Conservation (phyloP, 2,888 invertebrate genomes). For the Tubulanus polymorphus region DNA sequence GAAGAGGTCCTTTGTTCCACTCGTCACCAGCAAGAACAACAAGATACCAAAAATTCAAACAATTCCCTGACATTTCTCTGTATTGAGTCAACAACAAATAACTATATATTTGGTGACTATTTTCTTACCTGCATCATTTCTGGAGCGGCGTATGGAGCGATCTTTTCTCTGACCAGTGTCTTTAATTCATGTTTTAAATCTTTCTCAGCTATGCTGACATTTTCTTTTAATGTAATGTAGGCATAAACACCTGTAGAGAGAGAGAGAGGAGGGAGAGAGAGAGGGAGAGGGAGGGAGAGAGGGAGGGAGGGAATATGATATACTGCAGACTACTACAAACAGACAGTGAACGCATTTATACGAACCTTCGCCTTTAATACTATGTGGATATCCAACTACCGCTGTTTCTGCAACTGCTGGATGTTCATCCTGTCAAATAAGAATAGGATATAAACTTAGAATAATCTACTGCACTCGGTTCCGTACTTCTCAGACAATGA, state of each 20-base stretch:
- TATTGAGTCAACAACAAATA: no score
- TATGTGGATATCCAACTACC: conserved; percentile 57
- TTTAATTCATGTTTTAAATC: conserved; percentile 42
- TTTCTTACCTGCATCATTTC: conserved; percentile 54
- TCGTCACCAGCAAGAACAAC: no score
- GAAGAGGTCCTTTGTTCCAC: no score
- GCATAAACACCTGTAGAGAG: conserved; percentile 52
- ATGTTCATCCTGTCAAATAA: conserved; percentile 50
- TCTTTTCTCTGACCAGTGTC: conserved; percentile 44
- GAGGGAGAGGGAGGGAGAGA: not conserved
- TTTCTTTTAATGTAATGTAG: conserved; percentile 50
- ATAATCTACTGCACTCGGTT: no score
- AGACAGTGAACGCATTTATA: not conserved
- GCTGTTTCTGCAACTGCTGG: conserved; percentile 55
- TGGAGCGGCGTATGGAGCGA: conserved; percentile 56
- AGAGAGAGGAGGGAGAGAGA: not conserved
- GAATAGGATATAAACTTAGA: not conserved
- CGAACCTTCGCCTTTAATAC: conserved; percentile 57
- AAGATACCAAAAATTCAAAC: no score
- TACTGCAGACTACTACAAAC: not conserved
- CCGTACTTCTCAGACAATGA: no score
- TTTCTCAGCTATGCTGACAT: conserved; percentile 23
- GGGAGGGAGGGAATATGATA: not conserved
- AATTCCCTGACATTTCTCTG: no score
- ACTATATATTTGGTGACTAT: no score